Percentiles rank a stretch among this genome's conserved stretches.
phyloP scores from a whole-genome alignment of 2,888 invertebrate genomes.

The Kryphioiulus occultus region DNA sequence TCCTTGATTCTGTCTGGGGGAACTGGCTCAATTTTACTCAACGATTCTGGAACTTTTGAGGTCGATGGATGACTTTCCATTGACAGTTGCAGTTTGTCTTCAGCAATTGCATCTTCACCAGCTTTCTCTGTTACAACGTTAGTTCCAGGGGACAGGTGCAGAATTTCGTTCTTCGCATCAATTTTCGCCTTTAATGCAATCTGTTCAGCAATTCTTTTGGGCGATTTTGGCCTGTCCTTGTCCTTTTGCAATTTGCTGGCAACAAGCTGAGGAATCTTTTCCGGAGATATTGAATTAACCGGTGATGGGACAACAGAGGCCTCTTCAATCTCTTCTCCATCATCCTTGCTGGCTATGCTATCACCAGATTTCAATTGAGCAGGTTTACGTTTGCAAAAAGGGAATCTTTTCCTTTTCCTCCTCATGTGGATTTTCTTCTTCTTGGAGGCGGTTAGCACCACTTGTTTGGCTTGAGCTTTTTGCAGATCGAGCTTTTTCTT shows the following conservation, averaged over 20 bases:
- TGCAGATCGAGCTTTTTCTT: neutral
- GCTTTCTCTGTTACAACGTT: neutral
- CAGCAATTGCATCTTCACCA: neutral
- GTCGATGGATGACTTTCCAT: neutral
- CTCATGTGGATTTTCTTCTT: slow-evolving; percentile 16
- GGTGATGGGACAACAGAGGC: neutral
- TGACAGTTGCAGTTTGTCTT: neutral
- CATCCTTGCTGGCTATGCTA: neutral
- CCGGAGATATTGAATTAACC: neutral
- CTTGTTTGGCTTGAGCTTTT: neutral
- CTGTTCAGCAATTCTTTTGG: neutral
- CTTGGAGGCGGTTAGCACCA: neutral
- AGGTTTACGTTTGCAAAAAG: neutral
- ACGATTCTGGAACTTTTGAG: neutral
- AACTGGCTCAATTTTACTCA: neutral
- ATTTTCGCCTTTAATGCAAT: neutral
- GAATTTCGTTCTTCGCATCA: neutral
- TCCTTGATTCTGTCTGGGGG: neutral
- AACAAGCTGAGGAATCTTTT: neutral
- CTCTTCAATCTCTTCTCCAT: neutral
- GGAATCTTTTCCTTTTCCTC: neutral
- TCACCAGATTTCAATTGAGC: neutral
- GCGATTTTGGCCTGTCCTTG: neutral
- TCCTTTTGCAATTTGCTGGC: neutral
- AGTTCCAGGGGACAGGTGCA: neutral